Evolutionary conservation across 2,797 vertebrate species (phyloP).

Genomic region (Acridotheres tristis): DNA sequence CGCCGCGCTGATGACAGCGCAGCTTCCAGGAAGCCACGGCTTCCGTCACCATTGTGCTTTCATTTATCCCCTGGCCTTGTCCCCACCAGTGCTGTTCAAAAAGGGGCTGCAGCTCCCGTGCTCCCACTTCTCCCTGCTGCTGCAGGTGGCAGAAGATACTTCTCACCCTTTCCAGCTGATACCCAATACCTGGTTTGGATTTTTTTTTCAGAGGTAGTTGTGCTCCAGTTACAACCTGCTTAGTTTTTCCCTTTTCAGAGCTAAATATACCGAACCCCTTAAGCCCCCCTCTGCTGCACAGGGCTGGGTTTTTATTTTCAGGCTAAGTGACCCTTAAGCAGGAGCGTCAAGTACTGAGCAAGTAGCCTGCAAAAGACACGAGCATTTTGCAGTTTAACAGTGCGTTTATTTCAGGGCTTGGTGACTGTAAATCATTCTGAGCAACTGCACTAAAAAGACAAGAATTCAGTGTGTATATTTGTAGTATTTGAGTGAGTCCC

Average conservation of each 20-base stretch:
- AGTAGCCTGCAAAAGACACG: rapidly evolving
- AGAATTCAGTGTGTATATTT: not conserved
- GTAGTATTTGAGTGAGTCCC: not conserved
- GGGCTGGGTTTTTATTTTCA: not conserved
- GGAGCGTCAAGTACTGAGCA: not conserved
- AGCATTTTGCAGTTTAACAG: not conserved
- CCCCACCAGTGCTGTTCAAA: not conserved
- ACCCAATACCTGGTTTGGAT: not conserved
- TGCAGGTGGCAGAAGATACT: not conserved
- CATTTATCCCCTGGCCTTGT: rapidly evolving
- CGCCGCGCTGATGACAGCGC: not conserved
- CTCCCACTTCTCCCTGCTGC: not conserved
- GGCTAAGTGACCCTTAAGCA: not conserved
- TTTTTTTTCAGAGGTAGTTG: not conserved
- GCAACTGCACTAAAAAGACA: not conserved
- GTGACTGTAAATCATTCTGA: not conserved
- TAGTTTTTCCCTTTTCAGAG: not conserved
- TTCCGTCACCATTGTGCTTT: not conserved
- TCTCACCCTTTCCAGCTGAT: not conserved
- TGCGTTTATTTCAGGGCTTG: not conserved
- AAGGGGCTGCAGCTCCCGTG: not conserved
- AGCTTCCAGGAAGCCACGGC: not conserved
- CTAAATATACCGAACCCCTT: not conserved
- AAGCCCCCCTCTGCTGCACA: not conserved
- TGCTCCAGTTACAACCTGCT: not conserved